Conservation (phyloP, 2,113 vertebrate genomes). For the Boulengeromyrus knoepffleri region DNA sequence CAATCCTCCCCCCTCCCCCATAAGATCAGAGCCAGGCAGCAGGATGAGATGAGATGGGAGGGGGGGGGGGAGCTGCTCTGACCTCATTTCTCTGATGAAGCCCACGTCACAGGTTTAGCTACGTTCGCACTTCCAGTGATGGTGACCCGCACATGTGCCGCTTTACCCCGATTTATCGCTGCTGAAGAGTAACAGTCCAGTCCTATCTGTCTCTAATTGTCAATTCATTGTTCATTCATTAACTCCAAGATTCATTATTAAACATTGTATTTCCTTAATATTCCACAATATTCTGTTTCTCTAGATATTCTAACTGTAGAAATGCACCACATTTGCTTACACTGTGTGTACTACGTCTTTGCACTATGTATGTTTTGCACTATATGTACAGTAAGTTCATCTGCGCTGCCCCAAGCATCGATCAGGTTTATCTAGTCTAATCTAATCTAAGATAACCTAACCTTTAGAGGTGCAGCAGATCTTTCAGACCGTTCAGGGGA, state of each 20-base stretch:
- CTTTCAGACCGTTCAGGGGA: background rate
- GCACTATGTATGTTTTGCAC: background rate
- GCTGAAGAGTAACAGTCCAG: background rate
- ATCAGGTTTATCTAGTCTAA: background rate
- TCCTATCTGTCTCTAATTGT: background rate
- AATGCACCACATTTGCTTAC: background rate
- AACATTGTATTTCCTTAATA: background rate
- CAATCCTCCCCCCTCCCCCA: background rate
- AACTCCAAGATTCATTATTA: background rate
- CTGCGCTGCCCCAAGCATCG: background rate
- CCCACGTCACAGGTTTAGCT: background rate
- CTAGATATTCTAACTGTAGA: background rate
- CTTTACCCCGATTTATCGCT: background rate
- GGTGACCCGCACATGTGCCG: fast-evolving
- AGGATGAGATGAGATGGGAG: background rate
- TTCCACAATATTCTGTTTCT: background rate
- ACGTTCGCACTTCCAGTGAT: background rate
- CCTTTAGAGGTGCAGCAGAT: background rate
- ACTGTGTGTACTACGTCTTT: background rate
- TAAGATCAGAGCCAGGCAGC: background rate
- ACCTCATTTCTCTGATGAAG: background rate
- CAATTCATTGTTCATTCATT: background rate
- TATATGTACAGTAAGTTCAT: background rate
- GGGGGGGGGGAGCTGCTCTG: background rate
- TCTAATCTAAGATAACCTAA: background rate